Evolutionary conservation across 2,888 invertebrate species (phyloP).

Genomic region (Agrotis segetum): DNA sequence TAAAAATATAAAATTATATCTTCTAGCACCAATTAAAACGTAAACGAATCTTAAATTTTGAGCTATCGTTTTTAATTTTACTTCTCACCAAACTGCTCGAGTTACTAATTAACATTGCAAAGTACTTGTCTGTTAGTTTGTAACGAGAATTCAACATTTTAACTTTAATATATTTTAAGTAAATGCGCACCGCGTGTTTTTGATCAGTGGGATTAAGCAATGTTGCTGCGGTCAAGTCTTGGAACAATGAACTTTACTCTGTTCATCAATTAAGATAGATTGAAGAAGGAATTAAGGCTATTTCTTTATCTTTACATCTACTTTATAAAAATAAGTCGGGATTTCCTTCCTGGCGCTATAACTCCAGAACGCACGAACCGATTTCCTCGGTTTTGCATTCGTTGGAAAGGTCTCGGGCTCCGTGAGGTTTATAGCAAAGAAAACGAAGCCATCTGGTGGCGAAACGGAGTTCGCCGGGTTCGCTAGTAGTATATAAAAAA

Average conservation of each 20-base stretch:
- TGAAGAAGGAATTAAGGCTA: background rate
- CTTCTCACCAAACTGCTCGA: constrained; percentile 21
- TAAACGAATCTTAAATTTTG: constrained; percentile 25
- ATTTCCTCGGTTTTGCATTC: no score
- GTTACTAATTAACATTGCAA: constrained; percentile 50
- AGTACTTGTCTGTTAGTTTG: constrained; percentile 44
- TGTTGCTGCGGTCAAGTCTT: constrained; percentile 2
- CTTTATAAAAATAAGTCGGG: no score
- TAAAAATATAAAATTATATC: background rate
- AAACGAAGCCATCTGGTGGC: no score
- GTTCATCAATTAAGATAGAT: background rate
- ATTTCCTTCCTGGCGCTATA: no score
- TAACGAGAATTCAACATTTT: constrained; percentile 44
- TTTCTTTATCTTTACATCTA: no score
- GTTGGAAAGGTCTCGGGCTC: no score
- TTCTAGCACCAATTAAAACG: constrained; percentile 17
- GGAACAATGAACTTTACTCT: constrained; percentile 7
- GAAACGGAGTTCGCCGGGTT: no score
- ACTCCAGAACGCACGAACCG: no score
- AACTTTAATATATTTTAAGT: constrained; percentile 16
- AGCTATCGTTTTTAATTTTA: constrained; percentile 38
- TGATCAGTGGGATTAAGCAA: constrained; percentile 10
- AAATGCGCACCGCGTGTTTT: constrained; percentile 12
- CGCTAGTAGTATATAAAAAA: no score
- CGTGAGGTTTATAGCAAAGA: no score